Evolutionary conservation across 1,140 invertebrate species (phyloP).

Genomic region (Orius insidiosus): DNA sequence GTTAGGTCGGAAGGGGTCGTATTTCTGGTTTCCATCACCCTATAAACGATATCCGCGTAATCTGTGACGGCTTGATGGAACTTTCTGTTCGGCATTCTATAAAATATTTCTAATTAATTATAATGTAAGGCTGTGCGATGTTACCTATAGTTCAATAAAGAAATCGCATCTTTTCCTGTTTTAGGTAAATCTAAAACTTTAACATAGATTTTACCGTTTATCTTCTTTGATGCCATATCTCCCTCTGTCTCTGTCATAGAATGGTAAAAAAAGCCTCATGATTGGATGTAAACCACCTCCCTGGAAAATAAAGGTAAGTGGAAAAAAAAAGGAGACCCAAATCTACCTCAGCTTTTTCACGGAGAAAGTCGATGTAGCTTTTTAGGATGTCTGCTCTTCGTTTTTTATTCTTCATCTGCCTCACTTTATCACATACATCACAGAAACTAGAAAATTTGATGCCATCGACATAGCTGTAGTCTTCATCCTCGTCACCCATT

Average conservation of each 20-base stretch:
- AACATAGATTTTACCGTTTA: slow-evolving; percentile 42
- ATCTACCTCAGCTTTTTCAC: background rate
- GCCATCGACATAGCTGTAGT: slow-evolving; percentile 20
- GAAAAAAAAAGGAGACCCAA: background rate
- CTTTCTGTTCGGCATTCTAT: slow-evolving; percentile 15
- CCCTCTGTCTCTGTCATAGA: slow-evolving; percentile 41
- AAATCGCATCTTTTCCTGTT: slow-evolving; percentile 42
- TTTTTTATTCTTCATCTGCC: slow-evolving; percentile 23
- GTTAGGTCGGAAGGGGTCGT: slow-evolving; percentile 30
- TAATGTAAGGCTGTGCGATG: no score
- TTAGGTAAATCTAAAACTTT: slow-evolving; percentile 46
- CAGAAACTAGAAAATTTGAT: slow-evolving; percentile 31
- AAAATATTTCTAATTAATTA: background rate
- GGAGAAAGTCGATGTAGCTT: slow-evolving; percentile 29
- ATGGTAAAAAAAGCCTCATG: slow-evolving; percentile 51
- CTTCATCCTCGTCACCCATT: slow-evolving; percentile 11
- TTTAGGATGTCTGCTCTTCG: slow-evolving; percentile 32
- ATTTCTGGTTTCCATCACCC: slow-evolving; percentile 46
- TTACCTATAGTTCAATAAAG: slow-evolving; percentile 39
- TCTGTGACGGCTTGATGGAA: slow-evolving; percentile 35
- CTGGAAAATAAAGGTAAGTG: slow-evolving; percentile 20
- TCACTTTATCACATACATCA: slow-evolving; percentile 33
- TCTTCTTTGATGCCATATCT: slow-evolving; percentile 47
- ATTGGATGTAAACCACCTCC: slow-evolving; percentile 42
- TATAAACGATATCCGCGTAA: slow-evolving; percentile 55